Evolutionary conservation across 1,140 invertebrate species (phyloP), one percentile per base, ranked within the genome.

Genomic region (Procambarus virginalis): DNA sequence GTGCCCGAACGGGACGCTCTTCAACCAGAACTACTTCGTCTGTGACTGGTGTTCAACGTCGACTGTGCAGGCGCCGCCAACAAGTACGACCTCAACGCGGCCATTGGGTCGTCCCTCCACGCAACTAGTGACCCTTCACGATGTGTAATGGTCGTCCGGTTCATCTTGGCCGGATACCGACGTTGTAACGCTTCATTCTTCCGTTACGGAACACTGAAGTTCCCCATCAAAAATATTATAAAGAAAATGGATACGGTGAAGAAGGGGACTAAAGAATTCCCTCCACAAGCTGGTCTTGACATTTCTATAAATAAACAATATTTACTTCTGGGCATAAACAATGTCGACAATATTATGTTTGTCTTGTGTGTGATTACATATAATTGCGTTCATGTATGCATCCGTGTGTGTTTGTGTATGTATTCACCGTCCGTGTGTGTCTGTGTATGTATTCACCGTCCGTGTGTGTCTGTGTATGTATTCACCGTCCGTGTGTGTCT

Each of bases 21-120:
- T 98, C 93, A 97, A 97, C 93, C 97, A 98, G 93, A 95, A 96
- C 60, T 96, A 97, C 93, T 97, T 98, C 92, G 95, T 96, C 48
- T 98, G 97, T 92, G 97, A 98, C 93, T 98, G 97, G 97, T 98
- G 97, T 98, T 97, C 94, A 98, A 98, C 93, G 97, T 98, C 0
- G 96, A 98, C 93, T 98, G 95, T 90, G 94, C 73, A 14, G 81
- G 84, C 9, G 85, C 93, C 8, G 55, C 84, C 96, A 91, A 95
- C 95, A 3, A 95, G 96, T 92, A 96, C 79, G 89, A 79, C 3
- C 79, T 93, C 12, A 93, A 93, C 80, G 90, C 46, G 3, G 4
- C 4, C 45, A 78, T 78, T 14, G 46, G 3, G 46, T 55, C 4
- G 76, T 49, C 14, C 75, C 75, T 8, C 34, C 34, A 34, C 34